phyloP scores from a whole-genome alignment of 2,888 invertebrate species.

The Polydrusus tereticollis region DNA sequence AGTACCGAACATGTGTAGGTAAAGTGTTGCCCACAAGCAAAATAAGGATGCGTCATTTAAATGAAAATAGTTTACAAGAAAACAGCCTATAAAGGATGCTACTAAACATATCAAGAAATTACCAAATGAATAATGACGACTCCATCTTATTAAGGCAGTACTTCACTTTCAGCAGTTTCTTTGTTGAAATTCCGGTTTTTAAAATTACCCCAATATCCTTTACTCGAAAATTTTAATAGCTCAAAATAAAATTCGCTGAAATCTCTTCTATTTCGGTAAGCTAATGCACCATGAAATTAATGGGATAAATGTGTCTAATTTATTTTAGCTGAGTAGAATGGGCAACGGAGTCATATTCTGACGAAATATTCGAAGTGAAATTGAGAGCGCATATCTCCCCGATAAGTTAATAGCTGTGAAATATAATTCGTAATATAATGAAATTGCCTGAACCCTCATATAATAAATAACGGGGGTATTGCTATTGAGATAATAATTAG shows the following conservation, averaged over 20 bases:
- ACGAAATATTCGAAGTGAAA: not conserved
- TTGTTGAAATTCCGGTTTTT: not conserved
- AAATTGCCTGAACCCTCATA: not conserved
- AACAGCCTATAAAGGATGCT: too few relatives aligned
- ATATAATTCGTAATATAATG: not conserved
- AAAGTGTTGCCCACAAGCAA: too few relatives aligned
- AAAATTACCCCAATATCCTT: not conserved
- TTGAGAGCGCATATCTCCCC: not conserved
- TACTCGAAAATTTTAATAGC: not conserved
- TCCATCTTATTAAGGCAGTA: too few relatives aligned
- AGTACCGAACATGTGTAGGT: too few relatives aligned
- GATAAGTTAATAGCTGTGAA: slow-evolving; percentile 7
- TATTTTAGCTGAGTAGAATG: slow-evolving; percentile 6
- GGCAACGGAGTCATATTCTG: slow-evolving; percentile 7
- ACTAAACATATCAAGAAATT: too few relatives aligned
- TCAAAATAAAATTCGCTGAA: slow-evolving; percentile 4
- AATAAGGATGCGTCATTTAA: too few relatives aligned
- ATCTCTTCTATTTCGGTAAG: slow-evolving; percentile 6
- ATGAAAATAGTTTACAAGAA: too few relatives aligned
- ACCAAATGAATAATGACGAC: too few relatives aligned
- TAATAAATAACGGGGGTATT: too few relatives aligned
- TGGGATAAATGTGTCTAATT: slow-evolving; percentile 27
- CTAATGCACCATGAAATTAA: slow-evolving; percentile 30
- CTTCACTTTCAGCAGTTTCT: too few relatives aligned
- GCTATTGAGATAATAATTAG: too few relatives aligned